phyloP scores from a whole-genome alignment of 2,888 invertebrate genomes.

The Heliconius ismenius region DNA sequence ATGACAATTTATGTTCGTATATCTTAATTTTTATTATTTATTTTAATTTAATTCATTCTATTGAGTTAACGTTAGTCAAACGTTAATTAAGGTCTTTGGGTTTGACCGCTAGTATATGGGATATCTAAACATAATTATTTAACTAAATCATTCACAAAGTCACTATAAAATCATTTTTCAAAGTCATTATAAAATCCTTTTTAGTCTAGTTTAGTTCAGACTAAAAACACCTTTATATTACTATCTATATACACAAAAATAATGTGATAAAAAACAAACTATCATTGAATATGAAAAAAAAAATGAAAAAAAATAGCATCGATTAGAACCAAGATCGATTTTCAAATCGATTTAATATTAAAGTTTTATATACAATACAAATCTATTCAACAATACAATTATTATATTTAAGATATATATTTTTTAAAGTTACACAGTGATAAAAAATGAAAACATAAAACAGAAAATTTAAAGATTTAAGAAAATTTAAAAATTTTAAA shows the following conservation, averaged over 20 bases:
- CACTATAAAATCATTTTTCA: background rate
- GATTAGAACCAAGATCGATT: constrained; percentile 14
- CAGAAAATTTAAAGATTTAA: background rate
- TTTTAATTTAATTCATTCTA: too few relatives aligned
- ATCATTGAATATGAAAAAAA: background rate
- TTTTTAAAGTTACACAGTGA: background rate
- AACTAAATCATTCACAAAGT: too few relatives aligned
- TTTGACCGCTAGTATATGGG: too few relatives aligned
- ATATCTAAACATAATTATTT: too few relatives aligned
- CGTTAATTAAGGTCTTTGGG: too few relatives aligned
- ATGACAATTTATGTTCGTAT: too few relatives aligned
- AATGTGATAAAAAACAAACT: background rate
- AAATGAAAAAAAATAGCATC: background rate
- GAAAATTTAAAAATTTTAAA: too few relatives aligned
- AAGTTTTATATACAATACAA: constrained; percentile 5
- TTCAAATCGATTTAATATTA: constrained; percentile 5
- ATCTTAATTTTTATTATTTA: too few relatives aligned
- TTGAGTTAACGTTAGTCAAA: too few relatives aligned
- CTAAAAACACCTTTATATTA: background rate
- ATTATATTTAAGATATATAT: background rate
- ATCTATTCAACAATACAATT: background rate
- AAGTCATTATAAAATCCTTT: background rate
- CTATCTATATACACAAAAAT: background rate
- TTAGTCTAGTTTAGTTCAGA: background rate
- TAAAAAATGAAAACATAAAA: background rate